Conservation (phyloP, 1,140 invertebrate species). For the Manduca sexta region DNA sequence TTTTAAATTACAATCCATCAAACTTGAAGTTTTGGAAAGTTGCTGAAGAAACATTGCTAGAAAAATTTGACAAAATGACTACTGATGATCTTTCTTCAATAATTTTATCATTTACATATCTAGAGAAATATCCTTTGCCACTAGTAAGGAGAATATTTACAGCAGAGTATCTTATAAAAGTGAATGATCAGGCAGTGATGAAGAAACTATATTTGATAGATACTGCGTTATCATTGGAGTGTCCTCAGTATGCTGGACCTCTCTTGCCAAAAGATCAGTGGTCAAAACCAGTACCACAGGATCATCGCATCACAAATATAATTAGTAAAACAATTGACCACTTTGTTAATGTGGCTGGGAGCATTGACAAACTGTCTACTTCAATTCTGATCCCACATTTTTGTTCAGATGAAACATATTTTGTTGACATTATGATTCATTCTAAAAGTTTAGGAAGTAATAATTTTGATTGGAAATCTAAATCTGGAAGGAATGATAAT, state of each 20-base stretch:
- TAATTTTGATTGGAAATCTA: constrained; percentile 61
- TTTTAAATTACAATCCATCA: constrained; percentile 75
- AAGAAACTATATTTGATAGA: constrained; percentile 78
- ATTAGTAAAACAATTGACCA: constrained; percentile 65
- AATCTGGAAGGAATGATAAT: constrained; percentile 54
- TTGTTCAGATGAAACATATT: constrained; percentile 75
- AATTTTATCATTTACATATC: constrained; percentile 78
- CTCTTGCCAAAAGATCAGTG: constrained; percentile 73
- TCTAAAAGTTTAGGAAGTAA: constrained; percentile 50
- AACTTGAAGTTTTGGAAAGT: constrained; percentile 76
- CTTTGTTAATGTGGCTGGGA: constrained; percentile 62
- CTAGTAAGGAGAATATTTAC: constrained; percentile 78
- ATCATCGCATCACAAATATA: constrained; percentile 73
- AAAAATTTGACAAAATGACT: constrained; percentile 76
- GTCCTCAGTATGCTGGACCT: constrained; percentile 75
- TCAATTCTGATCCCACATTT: constrained; percentile 72
- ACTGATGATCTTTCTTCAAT: constrained; percentile 77
- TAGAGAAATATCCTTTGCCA: constrained; percentile 78
- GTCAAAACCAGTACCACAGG: constrained; percentile 65
- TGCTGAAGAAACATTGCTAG: constrained; percentile 74
- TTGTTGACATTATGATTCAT: constrained; percentile 78
- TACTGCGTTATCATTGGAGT: constrained; percentile 78
- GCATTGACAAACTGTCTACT: constrained; percentile 61
- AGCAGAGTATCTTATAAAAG: constrained; percentile 76
- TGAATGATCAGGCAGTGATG: constrained; percentile 63